Conservation (phyloP, 2,113 vertebrate genomes). For the Dipodomys ordii region DNA sequence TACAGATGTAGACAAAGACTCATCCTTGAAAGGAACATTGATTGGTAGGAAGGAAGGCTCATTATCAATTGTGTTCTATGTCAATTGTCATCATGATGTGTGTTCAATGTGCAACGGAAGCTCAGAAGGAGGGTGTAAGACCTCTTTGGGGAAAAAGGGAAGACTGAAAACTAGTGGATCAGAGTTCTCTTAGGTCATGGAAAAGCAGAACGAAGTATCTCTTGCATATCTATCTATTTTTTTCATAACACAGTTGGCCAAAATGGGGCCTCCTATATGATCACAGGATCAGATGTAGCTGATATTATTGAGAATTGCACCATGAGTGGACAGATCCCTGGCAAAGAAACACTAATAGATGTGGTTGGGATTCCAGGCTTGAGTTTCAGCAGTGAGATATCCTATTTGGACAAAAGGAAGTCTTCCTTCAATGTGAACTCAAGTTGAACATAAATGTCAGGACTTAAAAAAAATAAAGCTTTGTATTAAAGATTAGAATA, state of each 20-base stretch:
- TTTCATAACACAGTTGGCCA: not conserved
- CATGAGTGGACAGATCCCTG: not conserved
- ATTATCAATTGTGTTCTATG: not conserved
- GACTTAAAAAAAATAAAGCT: conserved; percentile 7
- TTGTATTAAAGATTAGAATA: not conserved
- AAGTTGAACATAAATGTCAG: not conserved
- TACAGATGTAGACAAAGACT: not conserved
- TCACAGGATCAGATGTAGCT: not conserved
- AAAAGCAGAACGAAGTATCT: not conserved
- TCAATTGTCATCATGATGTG: not conserved
- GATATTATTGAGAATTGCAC: not conserved
- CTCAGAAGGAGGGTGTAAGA: not conserved
- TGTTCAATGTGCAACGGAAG: not conserved
- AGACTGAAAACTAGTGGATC: not conserved
- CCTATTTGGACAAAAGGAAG: not conserved
- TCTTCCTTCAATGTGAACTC: not conserved
- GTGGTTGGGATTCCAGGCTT: not conserved
- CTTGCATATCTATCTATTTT: not conserved
- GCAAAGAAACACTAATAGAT: not conserved
- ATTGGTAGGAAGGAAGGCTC: not conserved
- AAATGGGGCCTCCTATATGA: not conserved
- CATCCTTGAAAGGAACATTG: not conserved
- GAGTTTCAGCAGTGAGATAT: not conserved
- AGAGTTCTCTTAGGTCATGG: not conserved
- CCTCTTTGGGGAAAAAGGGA: not conserved